Base-by-base conservation (phyloP, 2,888 invertebrate genomes). In the Drosophila colorata region DNA sequence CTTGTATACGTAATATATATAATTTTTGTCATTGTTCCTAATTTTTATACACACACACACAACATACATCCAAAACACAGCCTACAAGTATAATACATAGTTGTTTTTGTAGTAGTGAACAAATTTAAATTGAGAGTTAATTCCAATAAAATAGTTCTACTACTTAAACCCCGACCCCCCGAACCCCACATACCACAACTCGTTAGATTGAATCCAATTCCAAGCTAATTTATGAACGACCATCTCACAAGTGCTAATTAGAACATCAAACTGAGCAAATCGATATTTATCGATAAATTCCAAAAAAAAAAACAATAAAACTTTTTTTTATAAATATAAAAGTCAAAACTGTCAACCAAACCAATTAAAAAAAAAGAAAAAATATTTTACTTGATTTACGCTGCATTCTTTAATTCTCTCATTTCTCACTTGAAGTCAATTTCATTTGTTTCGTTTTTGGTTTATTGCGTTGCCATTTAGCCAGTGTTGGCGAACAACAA, bases 231-330 rank as follows among this genome's bases (percentile, higher is more conserved):
- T 65, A 77, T 78, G 85, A 90, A 91, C 88, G 92, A 91, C 92
- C 92, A 92, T 92, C 92, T 92, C 92, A 92, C 91, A 92, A 92
- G 92, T 92, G 92, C 92, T 92, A 91, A 90, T 91, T 91, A 69
- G 58, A 69, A 61, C 20, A 63, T 55, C 69, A 60, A 80, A 74
- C 64, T 64, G 37, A 74, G 48, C 53, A 60, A 66, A 74, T 55
- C 59, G 61, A 73, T 72, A 66, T 69, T 61, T 55, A 64, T 47
- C 59, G 52, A 69, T 40, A 61, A 51, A 33, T 67, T 44, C 57
- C 49, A 33, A 49, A 49, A 47, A 58, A 55, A 48, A 20, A 44
- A 49, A 69, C 65, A 53, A 69, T 37, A n/a, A 49, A 33, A 20
- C 31, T 16, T 20, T n/a, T 48, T 31, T 58, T 48, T 60, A 43